Conservation (phyloP, 1,140 invertebrate genomes). For the Portunus trituberculatus region DNA sequence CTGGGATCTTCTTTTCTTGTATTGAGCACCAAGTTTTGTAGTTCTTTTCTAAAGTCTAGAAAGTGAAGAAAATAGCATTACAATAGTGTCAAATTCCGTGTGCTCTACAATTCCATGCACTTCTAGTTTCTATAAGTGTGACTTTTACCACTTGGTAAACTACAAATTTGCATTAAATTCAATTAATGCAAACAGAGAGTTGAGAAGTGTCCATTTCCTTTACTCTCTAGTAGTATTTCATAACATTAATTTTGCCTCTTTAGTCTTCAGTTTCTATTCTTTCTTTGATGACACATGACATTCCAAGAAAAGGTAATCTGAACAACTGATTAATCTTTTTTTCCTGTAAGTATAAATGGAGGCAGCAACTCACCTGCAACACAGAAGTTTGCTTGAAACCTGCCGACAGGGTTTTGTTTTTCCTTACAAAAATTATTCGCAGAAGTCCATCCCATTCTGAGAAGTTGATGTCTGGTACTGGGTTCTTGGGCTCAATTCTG, state of each 20-base stretch:
- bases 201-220: too few species aligned
- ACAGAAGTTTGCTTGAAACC: constrained; percentile 93
- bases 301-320: too few species aligned
- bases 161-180: too few species aligned
- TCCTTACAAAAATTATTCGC: constrained; percentile 95
- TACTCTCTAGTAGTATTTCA: too few species aligned
- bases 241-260: too few species aligned
- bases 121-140: too few species aligned
- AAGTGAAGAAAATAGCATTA: neutral
- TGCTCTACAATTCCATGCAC: neutral
- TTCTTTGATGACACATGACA: too few species aligned
- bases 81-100: neutral
- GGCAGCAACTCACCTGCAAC: constrained; percentile 83
- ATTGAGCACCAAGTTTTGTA: constrained; percentile 93
- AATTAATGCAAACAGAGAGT: too few species aligned
- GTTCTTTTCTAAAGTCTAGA: constrained; percentile 90
- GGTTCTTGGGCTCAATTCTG: constrained; percentile 97
- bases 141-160: too few species aligned
- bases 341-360: too few species aligned
- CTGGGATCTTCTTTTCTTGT: constrained; percentile 91
- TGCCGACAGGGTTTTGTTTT: constrained; percentile 95
- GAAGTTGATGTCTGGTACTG: constrained; percentile 97
- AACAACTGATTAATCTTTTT: too few species aligned
- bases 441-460: constrained; percentile 99
- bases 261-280: too few species aligned